These are phyloP conservation scores for Bombus pyrosoma DNA, from an alignment of 1,140 invertebrate genomes.

Conservation along the genomic window DNA sequence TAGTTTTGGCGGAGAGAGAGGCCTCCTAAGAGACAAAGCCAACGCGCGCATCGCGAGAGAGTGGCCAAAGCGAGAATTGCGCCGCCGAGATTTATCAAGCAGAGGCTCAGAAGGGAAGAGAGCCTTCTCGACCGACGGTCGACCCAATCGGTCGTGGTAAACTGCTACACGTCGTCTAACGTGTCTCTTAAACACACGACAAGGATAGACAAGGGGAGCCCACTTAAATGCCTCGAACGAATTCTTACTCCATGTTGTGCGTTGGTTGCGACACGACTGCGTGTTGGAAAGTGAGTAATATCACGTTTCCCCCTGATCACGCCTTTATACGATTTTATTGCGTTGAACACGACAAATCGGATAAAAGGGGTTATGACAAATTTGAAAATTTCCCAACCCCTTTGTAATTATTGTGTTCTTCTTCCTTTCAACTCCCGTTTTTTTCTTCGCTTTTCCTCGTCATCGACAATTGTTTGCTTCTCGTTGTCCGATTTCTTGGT, in stretches of 20 bases:
- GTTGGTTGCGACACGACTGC: constrained; percentile 75
- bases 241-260: constrained; percentile 78
- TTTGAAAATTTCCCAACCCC: neutral
- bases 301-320: constrained; percentile 52
- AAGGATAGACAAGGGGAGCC: constrained; percentile 55
- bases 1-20: constrained; percentile 34
- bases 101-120: constrained; percentile 7
- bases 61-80: constrained; percentile 27
- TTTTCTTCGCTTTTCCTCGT: neutral
- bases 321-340: constrained; percentile 37
- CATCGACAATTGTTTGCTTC: constrained; percentile 11
- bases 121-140: constrained; percentile 1
- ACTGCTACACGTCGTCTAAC: constrained; percentile 27
- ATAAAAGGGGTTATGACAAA: neutral
- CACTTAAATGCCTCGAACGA: constrained; percentile 76
- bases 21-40: constrained; percentile 49
- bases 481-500: constrained; percentile 6
- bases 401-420: neutral
- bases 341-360: neutral
- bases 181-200: constrained; percentile 34
- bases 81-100: constrained; percentile 32
- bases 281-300: constrained; percentile 77
- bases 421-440: neutral
- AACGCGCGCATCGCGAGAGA: constrained; percentile 31
- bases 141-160: constrained; percentile 14